phyloP scores from a whole-genome alignment of 1,140 invertebrate species.

The Bombus affinis region DNA sequence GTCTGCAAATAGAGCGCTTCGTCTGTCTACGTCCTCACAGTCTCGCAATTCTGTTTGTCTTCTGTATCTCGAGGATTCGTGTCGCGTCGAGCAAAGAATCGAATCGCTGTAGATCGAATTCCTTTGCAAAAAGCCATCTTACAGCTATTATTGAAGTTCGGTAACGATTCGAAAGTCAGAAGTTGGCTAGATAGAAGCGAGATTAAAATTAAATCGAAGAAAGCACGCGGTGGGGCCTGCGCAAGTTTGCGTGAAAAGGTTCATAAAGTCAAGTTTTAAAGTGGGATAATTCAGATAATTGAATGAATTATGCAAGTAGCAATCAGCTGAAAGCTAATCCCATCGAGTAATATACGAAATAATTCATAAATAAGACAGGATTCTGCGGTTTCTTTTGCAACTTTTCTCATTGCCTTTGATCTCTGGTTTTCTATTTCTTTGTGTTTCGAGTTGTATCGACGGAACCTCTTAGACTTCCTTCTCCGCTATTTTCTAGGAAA shows the following conservation, averaged over 20 bases:
- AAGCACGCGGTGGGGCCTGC: neutral
- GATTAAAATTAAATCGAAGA: constrained; percentile 11
- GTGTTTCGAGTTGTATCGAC: too few species aligned
- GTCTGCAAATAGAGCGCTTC: too few species aligned
- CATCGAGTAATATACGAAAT: neutral
- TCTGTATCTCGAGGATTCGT: neutral
- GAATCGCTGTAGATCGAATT: constrained; percentile 22
- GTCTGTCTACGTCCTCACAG: neutral
- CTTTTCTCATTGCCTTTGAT: too few species aligned
- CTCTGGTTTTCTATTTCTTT: too few species aligned
- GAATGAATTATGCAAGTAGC: constrained; percentile 17
- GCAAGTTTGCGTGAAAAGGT: neutral
- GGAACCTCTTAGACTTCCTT: neutral
- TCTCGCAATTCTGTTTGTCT: neutral
- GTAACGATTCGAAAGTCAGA: constrained; percentile 1
- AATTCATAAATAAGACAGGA: constrained; percentile 18
- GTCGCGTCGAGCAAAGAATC: neutral
- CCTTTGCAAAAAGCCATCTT: neutral
- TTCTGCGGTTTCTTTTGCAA: neutral
- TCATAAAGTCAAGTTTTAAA: neutral
- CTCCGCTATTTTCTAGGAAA: neutral
- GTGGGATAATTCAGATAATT: neutral
- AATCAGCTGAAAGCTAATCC: constrained; percentile 20
- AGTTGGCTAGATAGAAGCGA: neutral
- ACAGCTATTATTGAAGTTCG: constrained; percentile 19